Evolutionary conservation across 2,113 vertebrate species (phyloP), one percentile per base, ranked within the genome.

Genomic region (Nibea coibor): DNA sequence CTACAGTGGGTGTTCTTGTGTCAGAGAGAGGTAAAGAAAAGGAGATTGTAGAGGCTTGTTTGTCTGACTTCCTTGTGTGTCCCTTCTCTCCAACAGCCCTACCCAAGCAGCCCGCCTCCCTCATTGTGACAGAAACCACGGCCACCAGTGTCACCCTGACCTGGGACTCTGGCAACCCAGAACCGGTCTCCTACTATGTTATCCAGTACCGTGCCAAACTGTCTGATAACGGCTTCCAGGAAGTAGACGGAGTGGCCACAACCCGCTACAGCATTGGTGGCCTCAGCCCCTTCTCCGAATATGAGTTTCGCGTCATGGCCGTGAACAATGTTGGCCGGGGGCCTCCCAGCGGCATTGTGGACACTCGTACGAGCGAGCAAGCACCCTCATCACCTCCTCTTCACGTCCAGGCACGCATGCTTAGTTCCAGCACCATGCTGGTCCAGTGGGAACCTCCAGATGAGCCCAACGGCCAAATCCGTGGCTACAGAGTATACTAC

Each of bases 201-300:
- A 97, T 99, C 87, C 98, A 99, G 86, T 99, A 99, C 92, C 96
- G 96, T 1, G 85, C 96, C 54, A 96, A 95, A 45, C 22, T 84
- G 31, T 90, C 89, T 4, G 89, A 88, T 6, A 96, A 97, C 2
- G 94, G 95, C 20, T 99, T 97, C 93, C 97, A 98, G 91, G 98
- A 99, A 87, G 96, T 99, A 75, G 97, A 99, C 8, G 98, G 97
- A 0, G 98, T 99, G n/a, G 97, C 98, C n/a, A 98, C 97, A 3
- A 99, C 97, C 0, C 96, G 98, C 80, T 99, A 99, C 88, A 99
- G 97, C 94, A 98, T 99, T 5, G 98, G 98, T 0, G 98, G 98
- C 53, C 96, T 99, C 75, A 97, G 97, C 89, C 98, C 98, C 4
- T 99, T 96, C 88, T 99, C 98, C 0, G 96, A 98, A 48, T 99